Percentiles rank a stretch among this genome's conserved stretches.
Conservation (phyloP, 37 sponge, comb jelly and placozoan genomes). For the Axinella damicornis region DNA sequence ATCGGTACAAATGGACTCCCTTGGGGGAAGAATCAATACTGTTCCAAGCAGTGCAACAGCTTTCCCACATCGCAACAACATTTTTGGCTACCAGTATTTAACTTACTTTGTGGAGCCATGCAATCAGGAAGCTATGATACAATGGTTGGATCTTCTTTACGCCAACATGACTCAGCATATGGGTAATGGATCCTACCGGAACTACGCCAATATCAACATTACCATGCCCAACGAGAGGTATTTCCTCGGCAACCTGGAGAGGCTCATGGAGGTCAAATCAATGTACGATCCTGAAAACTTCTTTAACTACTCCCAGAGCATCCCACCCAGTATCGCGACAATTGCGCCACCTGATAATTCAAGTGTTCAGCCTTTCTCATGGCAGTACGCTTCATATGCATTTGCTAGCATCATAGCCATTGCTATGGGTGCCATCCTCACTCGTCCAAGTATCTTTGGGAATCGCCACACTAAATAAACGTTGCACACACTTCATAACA, state of each 20-base stretch:
- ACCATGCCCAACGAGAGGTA: background rate
- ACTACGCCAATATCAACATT: background rate
- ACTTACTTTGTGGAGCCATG: background rate
- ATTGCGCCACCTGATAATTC: background rate
- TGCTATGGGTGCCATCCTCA: background rate
- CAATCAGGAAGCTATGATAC: background rate
- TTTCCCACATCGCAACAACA: background rate
- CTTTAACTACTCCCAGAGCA: background rate
- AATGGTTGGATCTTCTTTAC: background rate
- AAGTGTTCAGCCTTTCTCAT: background rate
- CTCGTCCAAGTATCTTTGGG: background rate
- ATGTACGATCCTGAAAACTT: background rate
- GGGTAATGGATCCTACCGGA: background rate
- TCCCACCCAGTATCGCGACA: background rate
- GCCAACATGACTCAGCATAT: background rate
- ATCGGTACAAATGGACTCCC: slow-evolving; percentile 6
- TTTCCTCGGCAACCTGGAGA: background rate
- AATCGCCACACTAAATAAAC: no score
- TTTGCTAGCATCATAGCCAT: background rate
- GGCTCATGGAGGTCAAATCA: background rate
- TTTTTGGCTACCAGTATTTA: slow-evolving; percentile 3
- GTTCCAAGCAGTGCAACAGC: background rate
- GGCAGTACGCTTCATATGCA: background rate
- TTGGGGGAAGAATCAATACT: background rate
- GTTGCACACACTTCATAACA: no score